Conservation (phyloP, 2,113 vertebrate genomes). For the Mesembrinibis cayennensis region DNA sequence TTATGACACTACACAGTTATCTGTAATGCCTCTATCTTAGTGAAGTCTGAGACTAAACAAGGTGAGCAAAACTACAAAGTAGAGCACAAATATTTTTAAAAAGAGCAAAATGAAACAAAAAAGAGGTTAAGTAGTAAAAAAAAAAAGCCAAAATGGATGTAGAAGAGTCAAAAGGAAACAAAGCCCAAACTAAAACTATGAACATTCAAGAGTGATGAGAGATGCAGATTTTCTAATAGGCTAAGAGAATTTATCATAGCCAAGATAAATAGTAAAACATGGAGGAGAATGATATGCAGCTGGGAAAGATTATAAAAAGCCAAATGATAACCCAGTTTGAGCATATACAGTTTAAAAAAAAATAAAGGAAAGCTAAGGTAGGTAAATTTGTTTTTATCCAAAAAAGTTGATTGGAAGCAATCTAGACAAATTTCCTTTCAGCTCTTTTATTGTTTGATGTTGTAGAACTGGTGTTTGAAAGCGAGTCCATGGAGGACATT, state of each 20-base stretch:
- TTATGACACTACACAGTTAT: background rate
- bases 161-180: background rate
- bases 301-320: background rate
- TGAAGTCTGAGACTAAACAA: background rate
- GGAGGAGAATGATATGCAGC: background rate
- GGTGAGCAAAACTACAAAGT: background rate
- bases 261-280: background rate
- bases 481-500: background rate
- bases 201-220: background rate
- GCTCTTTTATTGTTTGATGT: constrained; percentile 1
- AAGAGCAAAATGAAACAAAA: background rate
- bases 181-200: background rate
- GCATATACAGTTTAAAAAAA: background rate
- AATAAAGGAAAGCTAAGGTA: background rate
- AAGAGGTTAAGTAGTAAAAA: background rate
- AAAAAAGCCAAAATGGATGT: background rate
- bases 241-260: background rate
- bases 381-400: background rate
- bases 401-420: background rate
- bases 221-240: background rate
- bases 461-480: constrained; percentile 34
- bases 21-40: background rate
- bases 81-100: background rate
- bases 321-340: background rate
- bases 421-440: constrained; percentile 14